Evolutionary conservation across 1,140 invertebrate species (phyloP).

Genomic region (Venustaconcha ellipsiformis): DNA sequence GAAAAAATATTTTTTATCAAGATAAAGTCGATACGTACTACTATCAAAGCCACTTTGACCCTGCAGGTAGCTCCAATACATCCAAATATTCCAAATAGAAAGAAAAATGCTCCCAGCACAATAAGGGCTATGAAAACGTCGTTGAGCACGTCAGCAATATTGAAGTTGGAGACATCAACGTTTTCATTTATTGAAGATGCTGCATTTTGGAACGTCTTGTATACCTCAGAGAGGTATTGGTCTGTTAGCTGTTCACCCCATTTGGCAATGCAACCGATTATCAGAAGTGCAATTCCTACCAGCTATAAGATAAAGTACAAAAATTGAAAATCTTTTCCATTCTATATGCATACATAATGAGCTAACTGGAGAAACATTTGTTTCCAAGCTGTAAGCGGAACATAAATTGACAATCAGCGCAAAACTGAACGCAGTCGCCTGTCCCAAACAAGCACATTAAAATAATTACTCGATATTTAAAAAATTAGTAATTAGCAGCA

Average conservation of each 20-base stretch:
- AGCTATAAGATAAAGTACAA: slow-evolving; percentile 16
- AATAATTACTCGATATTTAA: not conserved
- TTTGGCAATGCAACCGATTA: slow-evolving; percentile 33
- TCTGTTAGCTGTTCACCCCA: slow-evolving; percentile 32
- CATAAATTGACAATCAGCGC: not conserved
- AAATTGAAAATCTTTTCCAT: not conserved
- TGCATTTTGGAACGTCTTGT: slow-evolving; percentile 20
- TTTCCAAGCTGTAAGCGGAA: not conserved
- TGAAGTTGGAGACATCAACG: slow-evolving; percentile 21
- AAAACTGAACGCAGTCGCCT: not conserved
- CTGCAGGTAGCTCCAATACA: slow-evolving; percentile 35
- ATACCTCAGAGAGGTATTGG: slow-evolving; percentile 21
- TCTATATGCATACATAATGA: not conserved
- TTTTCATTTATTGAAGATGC: not conserved
- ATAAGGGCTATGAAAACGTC: slow-evolving; percentile 38
- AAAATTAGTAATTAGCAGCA: no score
- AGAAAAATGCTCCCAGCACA: slow-evolving; percentile 37
- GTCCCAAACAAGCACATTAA: not conserved
- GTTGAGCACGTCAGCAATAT: slow-evolving; percentile 33
- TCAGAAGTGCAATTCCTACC: slow-evolving; percentile 35
- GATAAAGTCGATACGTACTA: slow-evolving; percentile 11
- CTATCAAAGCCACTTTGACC: slow-evolving; percentile 28
- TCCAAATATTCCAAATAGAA: slow-evolving; percentile 33
- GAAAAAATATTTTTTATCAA: no score
- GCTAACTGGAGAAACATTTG: not conserved